Conservation (phyloP, 2,888 invertebrate species). For the Beris chalybata region DNA sequence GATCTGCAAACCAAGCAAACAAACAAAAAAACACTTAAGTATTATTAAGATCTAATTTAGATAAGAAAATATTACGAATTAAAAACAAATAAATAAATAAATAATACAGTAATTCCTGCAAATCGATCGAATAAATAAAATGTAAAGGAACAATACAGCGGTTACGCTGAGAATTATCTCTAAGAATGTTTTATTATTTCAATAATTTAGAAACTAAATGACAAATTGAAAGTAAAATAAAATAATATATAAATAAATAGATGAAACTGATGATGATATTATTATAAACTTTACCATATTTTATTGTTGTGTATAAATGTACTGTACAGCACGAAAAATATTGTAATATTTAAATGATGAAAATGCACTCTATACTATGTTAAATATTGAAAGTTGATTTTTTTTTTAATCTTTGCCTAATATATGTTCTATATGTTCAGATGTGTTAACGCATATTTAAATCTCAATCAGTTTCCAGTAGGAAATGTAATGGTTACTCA, state of each 20-base stretch:
- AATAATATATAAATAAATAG: slow-evolving; percentile 4
- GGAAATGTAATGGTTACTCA: no score
- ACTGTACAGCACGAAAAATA: slow-evolving; percentile 38
- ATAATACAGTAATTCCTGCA: slow-evolving; percentile 1
- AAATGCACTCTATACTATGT: slow-evolving; percentile 39
- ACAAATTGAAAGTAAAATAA: background rate
- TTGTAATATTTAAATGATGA: slow-evolving; percentile 32
- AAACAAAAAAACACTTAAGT: slow-evolving; percentile 7
- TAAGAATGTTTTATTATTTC: background rate
- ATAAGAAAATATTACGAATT: slow-evolving; percentile 3
- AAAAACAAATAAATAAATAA: background rate
- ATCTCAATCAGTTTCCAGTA: no score
- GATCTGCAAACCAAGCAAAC: background rate
- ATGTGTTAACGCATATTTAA: no score
- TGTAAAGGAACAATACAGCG: slow-evolving; percentile 1
- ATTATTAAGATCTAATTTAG: slow-evolving; percentile 21
- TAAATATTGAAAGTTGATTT: slow-evolving; percentile 1
- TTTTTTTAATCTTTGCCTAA: no score
- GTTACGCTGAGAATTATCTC: background rate
- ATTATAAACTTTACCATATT: slow-evolving; percentile 29
- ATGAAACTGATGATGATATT: slow-evolving; percentile 15
- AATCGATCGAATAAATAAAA: background rate
- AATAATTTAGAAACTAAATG: background rate
- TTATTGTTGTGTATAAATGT: slow-evolving; percentile 36
- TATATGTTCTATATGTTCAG: no score